These are phyloP conservation scores for Okapia johnstoni DNA, from an alignment of 2,113 vertebrate genomes.

Conservation along the genomic window DNA sequence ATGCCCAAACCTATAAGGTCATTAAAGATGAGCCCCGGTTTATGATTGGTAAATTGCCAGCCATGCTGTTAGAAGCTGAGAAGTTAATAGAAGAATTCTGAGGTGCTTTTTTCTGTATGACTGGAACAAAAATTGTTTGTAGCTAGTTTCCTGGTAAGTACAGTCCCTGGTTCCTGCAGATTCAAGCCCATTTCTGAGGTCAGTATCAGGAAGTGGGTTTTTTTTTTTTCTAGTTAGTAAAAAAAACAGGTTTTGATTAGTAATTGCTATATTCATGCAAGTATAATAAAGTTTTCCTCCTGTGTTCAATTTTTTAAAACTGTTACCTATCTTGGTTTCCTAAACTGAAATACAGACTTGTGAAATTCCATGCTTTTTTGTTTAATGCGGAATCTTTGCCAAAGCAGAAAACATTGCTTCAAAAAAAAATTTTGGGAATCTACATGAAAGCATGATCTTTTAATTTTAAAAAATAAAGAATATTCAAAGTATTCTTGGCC, in stretches of 20 bases:
- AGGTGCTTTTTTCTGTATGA: background rate
- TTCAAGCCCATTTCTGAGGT: background rate
- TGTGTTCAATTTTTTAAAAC: background rate
- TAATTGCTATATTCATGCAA: background rate
- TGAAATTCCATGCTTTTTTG: background rate
- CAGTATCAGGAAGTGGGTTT: background rate
- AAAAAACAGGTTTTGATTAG: background rate
- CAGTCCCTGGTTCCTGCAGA: background rate
- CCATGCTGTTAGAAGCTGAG: background rate
- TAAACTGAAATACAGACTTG: background rate
- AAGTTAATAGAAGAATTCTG: background rate
- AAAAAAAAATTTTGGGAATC: background rate
- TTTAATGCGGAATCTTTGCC: background rate
- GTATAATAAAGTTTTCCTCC: slow-evolving; percentile 14
- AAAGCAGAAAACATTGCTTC: background rate
- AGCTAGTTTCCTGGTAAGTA: background rate
- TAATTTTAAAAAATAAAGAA: background rate
- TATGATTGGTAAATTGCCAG: background rate
- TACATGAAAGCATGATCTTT: background rate
- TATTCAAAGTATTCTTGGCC: background rate
- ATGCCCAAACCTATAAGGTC: background rate
- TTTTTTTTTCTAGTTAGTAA: background rate
- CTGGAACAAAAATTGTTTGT: background rate
- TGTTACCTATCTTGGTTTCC: background rate
- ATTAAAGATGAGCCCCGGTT: background rate